These are phyloP conservation scores for Himalopsyche kuldschensis DNA, from an alignment of 2,888 invertebrate species.

Conservation along the genomic window DNA sequence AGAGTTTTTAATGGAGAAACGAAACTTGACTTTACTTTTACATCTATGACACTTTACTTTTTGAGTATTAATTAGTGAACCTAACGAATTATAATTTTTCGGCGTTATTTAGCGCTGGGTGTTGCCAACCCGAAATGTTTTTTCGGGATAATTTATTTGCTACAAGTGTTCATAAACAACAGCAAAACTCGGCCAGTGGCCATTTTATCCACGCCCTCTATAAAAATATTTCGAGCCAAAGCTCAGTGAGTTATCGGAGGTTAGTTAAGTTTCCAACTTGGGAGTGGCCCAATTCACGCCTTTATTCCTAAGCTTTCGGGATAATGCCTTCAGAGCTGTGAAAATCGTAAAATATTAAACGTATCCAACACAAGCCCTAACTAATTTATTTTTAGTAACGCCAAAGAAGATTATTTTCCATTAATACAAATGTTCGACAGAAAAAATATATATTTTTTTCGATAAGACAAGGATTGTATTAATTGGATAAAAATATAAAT, in stretches of 20 bases:
- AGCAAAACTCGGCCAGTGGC: constrained; percentile 27
- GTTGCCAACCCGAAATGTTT: constrained; percentile 20
- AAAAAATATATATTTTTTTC: no score
- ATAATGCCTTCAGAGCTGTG: constrained; percentile 8
- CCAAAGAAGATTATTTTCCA: not conserved
- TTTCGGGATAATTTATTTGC: constrained; percentile 37
- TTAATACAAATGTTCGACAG: no score
- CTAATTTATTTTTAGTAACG: not conserved
- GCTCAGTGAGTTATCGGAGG: constrained; percentile 33
- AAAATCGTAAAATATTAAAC: not conserved
- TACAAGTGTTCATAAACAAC: constrained; percentile 36
- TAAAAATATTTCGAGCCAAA: constrained; percentile 39
- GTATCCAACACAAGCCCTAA: not conserved
- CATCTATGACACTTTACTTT: not conserved
- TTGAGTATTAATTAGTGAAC: not conserved
- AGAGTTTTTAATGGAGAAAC: no score
- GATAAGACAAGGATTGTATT: no score
- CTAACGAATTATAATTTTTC: constrained; percentile 3
- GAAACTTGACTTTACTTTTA: no score
- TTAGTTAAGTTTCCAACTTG: constrained; percentile 9
- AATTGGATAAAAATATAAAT: no score
- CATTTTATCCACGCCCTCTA: constrained; percentile 35
- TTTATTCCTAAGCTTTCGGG: not conserved
- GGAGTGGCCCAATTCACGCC: constrained; percentile 26
- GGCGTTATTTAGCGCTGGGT: constrained; percentile 19